Percentiles rank a stretch among this genome's conserved stretches.
phyloP scores from a whole-genome alignment of 1,140 invertebrate species.

The Dinothrombium tinctorium region DNA sequence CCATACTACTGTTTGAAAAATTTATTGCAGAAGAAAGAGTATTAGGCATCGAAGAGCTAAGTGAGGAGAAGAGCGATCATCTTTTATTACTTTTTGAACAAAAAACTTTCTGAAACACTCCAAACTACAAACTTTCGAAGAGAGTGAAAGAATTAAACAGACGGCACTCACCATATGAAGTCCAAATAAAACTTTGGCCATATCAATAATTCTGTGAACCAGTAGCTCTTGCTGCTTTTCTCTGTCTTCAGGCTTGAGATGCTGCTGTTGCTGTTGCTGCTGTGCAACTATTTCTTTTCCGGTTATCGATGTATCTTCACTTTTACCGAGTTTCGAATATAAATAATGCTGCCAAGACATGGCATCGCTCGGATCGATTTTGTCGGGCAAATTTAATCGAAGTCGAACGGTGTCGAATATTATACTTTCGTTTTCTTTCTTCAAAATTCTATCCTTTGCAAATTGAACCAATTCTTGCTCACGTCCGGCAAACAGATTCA shows the following conservation, averaged over 20 bases:
- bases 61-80: too few species aligned
- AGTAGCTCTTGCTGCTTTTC: conserved; percentile 38
- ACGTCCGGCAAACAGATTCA: conserved; percentile 93
- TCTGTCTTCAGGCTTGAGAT: conserved; percentile 4
- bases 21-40: too few species aligned
- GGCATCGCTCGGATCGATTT: conserved; percentile 80
- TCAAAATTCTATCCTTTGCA: conserved; percentile 83
- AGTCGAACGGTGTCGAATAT: conserved; percentile 83
- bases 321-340: conserved; percentile 80
- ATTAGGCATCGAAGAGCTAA: too few species aligned
- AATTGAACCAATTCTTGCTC: conserved; percentile 97
- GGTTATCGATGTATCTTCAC: conserved; percentile 30
- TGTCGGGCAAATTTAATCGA: conserved; percentile 78
- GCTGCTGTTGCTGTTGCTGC: conserved; percentile 1
- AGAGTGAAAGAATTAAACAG: too few species aligned
- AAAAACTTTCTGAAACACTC: too few species aligned
- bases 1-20: too few species aligned
- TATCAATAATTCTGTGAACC: conserved; percentile 84
- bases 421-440: conserved; percentile 80
- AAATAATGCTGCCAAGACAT: conserved; percentile 98
- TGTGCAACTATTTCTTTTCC: conserved; percentile 20
- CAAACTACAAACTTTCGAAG: too few species aligned
- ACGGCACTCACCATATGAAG: conserved; percentile 79
- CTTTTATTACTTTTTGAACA: too few species aligned
- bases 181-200: conserved; percentile 96